Conservation (phyloP, 2,113 vertebrate genomes). For the Onychostruthus taczanowskii region DNA sequence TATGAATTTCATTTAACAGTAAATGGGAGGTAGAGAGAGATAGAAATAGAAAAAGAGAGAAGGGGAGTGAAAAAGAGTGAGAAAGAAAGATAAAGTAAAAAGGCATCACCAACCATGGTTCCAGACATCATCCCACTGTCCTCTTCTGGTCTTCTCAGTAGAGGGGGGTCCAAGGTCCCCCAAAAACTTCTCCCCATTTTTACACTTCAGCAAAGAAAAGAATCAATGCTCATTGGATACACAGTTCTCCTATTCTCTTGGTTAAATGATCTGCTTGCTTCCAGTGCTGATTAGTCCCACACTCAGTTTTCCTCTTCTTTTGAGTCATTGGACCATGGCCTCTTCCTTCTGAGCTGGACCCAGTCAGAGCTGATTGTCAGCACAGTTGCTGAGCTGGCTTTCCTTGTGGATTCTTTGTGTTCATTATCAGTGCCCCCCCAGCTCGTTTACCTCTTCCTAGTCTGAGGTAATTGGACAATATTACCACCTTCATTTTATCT, state of each 20-base stretch:
- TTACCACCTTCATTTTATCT: not conserved
- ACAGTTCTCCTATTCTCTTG: not conserved
- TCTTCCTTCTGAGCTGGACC: not conserved
- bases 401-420: not conserved
- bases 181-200: not conserved
- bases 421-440: not conserved
- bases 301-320: not conserved
- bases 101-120: accelerated
- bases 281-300: not conserved
- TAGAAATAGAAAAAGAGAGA: not conserved
- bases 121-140: not conserved
- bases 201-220: not conserved
- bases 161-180: not conserved
- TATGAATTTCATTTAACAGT: not conserved
- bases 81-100: not conserved
- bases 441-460: not conserved
- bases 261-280: not conserved
- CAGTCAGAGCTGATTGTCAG: not conserved
- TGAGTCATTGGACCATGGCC: not conserved
- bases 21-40: not conserved
- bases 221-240: not conserved
- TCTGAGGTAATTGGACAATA: not conserved
- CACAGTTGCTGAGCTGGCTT: not conserved
- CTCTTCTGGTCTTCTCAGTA: not conserved
- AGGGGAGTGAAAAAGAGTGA: not conserved